A percentile compares a stretch with the other conserved stretches of the same genome.
These are phyloP conservation scores for Eulemur rufifrons DNA, from an alignment of 2,113 vertebrate species.

Conservation along the genomic window DNA sequence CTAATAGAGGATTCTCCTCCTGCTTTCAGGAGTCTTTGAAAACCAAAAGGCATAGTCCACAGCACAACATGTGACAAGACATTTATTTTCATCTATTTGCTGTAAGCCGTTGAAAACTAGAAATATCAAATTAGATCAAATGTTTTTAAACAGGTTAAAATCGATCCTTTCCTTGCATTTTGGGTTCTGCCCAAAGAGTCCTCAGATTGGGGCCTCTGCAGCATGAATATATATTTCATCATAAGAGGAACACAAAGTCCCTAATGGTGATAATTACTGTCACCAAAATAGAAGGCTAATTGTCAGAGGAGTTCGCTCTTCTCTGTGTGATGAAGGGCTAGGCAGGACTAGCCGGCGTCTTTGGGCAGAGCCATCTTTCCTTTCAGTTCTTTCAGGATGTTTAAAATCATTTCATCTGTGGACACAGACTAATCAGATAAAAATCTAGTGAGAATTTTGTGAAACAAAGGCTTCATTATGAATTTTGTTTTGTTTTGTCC, in stretches of 20 bases:
- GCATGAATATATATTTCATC: constrained; percentile 34
- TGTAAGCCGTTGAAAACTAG: constrained; percentile 52
- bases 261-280: constrained; percentile 43
- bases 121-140: constrained; percentile 63
- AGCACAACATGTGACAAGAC: constrained; percentile 56
- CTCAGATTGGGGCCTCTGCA: neutral
- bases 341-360: neutral
- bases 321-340: neutral
- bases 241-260: neutral
- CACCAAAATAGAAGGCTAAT: constrained; percentile 49
- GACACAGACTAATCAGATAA: neutral
- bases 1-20: constrained; percentile 32
- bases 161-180: constrained; percentile 3
- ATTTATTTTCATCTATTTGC: constrained; percentile 68
- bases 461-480: neutral
- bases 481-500: neutral
- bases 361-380: neutral
- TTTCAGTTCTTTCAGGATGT: rapidly evolving
- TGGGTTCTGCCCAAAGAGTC: constrained; percentile 43
- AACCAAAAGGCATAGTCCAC: constrained; percentile 30
- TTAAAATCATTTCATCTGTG: neutral
- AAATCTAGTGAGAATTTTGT: neutral
- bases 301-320: neutral
- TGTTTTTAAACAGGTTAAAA: constrained; percentile 58
- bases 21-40: constrained; percentile 63